Evolutionary conservation across 1,140 invertebrate genomes (phyloP).

Genomic region (Ptiloglossa arizonensis): DNA sequence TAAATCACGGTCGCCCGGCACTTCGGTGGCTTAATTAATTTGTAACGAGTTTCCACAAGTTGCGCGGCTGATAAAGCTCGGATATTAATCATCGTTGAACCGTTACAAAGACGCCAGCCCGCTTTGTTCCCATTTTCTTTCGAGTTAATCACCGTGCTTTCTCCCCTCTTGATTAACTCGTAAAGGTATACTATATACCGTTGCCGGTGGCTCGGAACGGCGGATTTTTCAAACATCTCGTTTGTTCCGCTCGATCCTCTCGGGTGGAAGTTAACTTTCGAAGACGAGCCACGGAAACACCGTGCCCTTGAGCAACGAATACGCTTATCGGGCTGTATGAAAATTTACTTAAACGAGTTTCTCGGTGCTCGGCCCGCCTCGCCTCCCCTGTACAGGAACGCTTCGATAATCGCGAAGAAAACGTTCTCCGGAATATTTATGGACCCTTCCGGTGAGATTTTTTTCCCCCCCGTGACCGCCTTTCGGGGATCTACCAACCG

Average conservation of each 20-base stretch:
- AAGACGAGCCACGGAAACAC: not conserved
- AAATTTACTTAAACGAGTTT: not conserved
- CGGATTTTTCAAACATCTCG: constrained; percentile 17
- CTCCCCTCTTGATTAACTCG: not conserved
- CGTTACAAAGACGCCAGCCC: constrained; percentile 27
- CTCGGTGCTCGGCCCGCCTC: too few species aligned
- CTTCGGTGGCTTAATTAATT: constrained; percentile 64
- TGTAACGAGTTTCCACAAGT: constrained; percentile 66
- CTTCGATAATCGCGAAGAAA: too few species aligned
- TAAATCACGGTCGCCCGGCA: constrained; percentile 55
- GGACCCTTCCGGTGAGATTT: not conserved
- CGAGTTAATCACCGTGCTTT: constrained; percentile 48
- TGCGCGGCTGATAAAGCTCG: constrained; percentile 51
- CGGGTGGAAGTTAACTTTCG: not conserved
- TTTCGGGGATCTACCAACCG: not conserved
- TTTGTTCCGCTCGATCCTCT: not conserved
- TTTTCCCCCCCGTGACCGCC: not conserved
- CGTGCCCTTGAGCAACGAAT: too few species aligned
- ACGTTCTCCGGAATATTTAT: not conserved
- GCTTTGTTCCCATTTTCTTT: constrained; percentile 43
- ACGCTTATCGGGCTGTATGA: not conserved
- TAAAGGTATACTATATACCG: constrained; percentile 40
- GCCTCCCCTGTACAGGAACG: too few species aligned
- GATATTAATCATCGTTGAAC: constrained; percentile 63
- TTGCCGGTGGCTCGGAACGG: not conserved